These are phyloP conservation scores for Psittacus erithacus DNA, from an alignment of 2,113 vertebrate species.

Conservation along the genomic window DNA sequence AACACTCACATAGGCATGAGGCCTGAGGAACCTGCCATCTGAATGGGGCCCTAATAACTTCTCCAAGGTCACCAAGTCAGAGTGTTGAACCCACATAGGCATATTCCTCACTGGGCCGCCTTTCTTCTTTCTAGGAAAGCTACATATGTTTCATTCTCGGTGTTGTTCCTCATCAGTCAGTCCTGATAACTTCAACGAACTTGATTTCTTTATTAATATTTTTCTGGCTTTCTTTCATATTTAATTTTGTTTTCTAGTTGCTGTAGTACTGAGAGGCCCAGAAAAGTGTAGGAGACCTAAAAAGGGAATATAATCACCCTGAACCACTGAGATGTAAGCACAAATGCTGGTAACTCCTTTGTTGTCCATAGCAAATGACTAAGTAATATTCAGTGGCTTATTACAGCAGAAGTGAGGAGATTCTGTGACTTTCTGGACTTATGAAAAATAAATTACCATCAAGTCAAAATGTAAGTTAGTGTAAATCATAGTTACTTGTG, in stretches of 20 bases:
- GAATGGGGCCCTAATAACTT: not conserved
- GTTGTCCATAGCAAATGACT: not conserved
- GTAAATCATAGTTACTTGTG: not conserved
- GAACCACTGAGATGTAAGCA: not conserved
- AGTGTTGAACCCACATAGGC: not conserved
- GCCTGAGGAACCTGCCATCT: not conserved
- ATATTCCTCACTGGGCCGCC: not conserved
- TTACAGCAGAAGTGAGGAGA: not conserved
- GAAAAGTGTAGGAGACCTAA: not conserved
- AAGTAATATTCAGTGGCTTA: not conserved
- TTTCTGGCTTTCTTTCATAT: not conserved
- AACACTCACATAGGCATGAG: accelerated
- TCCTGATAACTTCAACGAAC: not conserved
- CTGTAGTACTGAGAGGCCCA: not conserved
- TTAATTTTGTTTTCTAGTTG: not conserved
- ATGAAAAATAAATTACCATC: not conserved
- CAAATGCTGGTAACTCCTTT: not conserved
- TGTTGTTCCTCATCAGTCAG: not conserved
- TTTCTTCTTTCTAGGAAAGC: not conserved
- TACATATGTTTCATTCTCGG: not conserved
- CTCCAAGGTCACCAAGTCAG: not conserved
- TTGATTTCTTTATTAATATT: not conserved
- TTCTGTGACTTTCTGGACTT: not conserved
- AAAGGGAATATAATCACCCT: not conserved
- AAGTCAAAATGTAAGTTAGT: not conserved